Base-by-base conservation (phyloP, 2,888 invertebrate genomes). In the Lottia scabra region DNA sequence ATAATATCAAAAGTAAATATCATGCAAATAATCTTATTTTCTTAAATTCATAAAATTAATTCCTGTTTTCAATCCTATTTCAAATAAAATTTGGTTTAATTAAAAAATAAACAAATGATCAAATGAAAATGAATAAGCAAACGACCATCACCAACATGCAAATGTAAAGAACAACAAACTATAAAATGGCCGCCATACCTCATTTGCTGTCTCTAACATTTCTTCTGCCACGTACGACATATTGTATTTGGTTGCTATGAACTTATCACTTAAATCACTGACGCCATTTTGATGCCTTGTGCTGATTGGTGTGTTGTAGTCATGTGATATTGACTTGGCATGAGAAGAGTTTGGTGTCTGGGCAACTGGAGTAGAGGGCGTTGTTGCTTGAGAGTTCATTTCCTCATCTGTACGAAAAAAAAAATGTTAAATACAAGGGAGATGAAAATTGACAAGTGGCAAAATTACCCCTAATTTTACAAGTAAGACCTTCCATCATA, bases 191-290 rank as follows among this genome's bases (percentile, higher is more conserved):
- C 15, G 44, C 26, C 70, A 62, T 56, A 85, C 85, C 81, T 83
- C 81, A 63, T 82, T 79, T 10, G 84, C 82, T 0, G 86, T 81
- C 15, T 76, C 73, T 26, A 85, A 76, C 76, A 86, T 78, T 45
- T 83, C 81, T 66, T 82, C 82, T 4, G 84, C 84, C 1, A 81
- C 80, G n/a, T 79, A 66, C 0, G 82, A 69, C 8, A 84, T 81
- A 46, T 79, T 75, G 23, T 80, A 79, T 38, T 81, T 76, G 2
- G 83, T 80, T 70, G 73, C 74, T 5, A 79, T 73, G 43, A 85
- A 75, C 75, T 83, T 81, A 62, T 83, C 77, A 44, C 83, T 81
- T 15, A 86, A 71, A 70, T 79, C 81, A n/a, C 76, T 64, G 19
- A 82, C 76, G n/a, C 76, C 77, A 64, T 78, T 82, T 15, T 48